Base-by-base conservation (phyloP, 2,888 invertebrate species). In the Frankliniella intonsa region DNA sequence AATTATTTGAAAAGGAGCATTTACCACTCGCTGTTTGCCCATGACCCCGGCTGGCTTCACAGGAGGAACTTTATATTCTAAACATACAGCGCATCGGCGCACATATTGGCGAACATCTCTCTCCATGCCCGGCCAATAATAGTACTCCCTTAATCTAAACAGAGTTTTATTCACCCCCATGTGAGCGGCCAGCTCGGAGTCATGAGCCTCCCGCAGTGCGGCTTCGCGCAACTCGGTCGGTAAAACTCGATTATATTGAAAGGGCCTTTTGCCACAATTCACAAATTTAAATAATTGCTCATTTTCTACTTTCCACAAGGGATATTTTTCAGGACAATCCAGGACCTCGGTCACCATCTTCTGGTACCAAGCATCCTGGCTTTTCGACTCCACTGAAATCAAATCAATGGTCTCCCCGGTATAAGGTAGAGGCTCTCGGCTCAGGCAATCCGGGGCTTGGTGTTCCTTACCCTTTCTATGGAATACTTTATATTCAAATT, bases 1-100 rank as follows among this genome's bases (percentile, higher is more conserved):
- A 0, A 85, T 80, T 0, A 84, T 81, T 1, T 81, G 50, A 85
- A 85, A 85, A 1, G 85, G 84, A 14, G 19, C 17, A 2, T 50
- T 27, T 5, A 65, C 22, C 5, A 49, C 50, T 19, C 79, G 17
- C 10, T 19, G 80, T 19, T 49, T 51, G 9, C 76, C 81, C 83
- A 83, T 83, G 12, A 83, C 19, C 11, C 82, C 83, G 17, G 83
- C 82, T 10, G 82, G 81, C 81, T 69, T 69, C 7, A 69, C n/a
- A 3, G 69, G 69, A 9, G 69, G 69, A 8, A 69, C 22, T 69
- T 69, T 69, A 69, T 22, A 69, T 11, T 69, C 22, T 7, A 69
- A 11, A 22, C 69, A 69, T 11, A 22, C 22, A 19, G 11, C 11
- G 11, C 69, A 69, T 22, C 22, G n/a, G n/a, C 22, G 22, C 10